A percentile compares a stretch with the other conserved stretches of the same genome.
phyloP scores from a whole-genome alignment of 2,113 vertebrate species.

The Epinephelus lanceolatus region DNA sequence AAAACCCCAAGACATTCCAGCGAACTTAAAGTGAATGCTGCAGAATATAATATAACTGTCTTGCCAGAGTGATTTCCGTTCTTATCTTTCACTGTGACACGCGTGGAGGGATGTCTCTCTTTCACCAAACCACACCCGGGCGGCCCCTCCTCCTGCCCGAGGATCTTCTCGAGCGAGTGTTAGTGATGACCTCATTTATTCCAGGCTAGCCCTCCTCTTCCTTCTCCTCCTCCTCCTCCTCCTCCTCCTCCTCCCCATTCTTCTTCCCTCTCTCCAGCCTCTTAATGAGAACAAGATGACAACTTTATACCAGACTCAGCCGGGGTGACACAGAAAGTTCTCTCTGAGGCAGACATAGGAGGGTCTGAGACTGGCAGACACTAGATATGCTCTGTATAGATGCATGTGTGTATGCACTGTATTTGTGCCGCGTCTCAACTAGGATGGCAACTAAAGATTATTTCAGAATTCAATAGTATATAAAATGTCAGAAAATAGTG shows the following conservation, averaged over 20 bases:
- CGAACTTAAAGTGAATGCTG: not conserved
- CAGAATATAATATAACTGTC: not conserved
- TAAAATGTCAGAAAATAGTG: not conserved
- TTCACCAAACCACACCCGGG: constrained; percentile 13
- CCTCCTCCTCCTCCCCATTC: not conserved
- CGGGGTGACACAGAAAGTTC: constrained; percentile 46
- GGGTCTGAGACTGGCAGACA: not conserved
- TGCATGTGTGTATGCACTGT: not conserved
- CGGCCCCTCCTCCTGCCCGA: constrained; percentile 20
- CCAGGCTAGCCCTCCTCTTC: constrained; percentile 48
- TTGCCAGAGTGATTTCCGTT: not conserved
- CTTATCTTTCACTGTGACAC: not conserved
- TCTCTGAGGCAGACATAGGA: not conserved
- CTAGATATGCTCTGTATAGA: not conserved
- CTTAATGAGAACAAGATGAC: constrained; percentile 80
- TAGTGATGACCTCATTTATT: constrained; percentile 79
- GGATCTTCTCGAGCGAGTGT: constrained; percentile 40
- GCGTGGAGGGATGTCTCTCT: not conserved
- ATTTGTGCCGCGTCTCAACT: not conserved
- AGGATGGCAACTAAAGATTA: too few species aligned
- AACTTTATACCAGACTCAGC: constrained; percentile 38
- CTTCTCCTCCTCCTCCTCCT: not conserved
- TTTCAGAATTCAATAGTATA: not conserved
- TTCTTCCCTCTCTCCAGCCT: constrained; percentile 54
- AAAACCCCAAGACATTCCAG: not conserved